These are phyloP conservation scores for Zoanthus sociatus DNA, from an alignment of 92 coral and sea anemone genomes.

Conservation along the genomic window DNA sequence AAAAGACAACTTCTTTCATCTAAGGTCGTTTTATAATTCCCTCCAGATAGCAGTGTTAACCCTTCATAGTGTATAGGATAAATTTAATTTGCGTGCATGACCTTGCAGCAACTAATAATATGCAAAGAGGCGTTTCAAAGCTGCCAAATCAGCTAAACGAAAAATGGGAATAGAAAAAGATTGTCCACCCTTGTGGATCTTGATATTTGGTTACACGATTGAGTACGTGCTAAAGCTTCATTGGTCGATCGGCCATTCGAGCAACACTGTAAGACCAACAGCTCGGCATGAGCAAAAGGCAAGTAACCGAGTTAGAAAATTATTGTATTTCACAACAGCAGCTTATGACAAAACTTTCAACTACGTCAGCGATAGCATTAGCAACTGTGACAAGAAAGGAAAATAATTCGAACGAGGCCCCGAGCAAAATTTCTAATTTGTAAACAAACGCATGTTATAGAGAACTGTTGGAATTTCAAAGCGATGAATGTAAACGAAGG, in stretches of 20 bases:
- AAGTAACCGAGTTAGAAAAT: neutral
- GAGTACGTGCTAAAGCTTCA: slow-evolving; percentile 52
- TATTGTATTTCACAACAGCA: too few species aligned
- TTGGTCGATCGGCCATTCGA: slow-evolving; percentile 21
- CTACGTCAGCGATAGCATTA: too few species aligned
- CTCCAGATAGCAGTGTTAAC: slow-evolving; percentile 62
- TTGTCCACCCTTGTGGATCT: slow-evolving; percentile 54
- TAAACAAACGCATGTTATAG: too few species aligned
- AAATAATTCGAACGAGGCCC: too few species aligned
- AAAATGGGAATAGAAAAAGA: slow-evolving; percentile 61
- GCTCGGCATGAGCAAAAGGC: neutral
- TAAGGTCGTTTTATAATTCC: slow-evolving; percentile 49
- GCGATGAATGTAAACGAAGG: too few species aligned
- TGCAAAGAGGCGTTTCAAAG: slow-evolving; percentile 51
- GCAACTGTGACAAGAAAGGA: too few species aligned
- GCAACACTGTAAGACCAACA: neutral
- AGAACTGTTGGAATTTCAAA: too few species aligned
- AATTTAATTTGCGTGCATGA: neutral
- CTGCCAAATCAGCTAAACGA: slow-evolving; percentile 50
- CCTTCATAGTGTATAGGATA: slow-evolving; percentile 52
- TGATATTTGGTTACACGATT: slow-evolving; percentile 60
- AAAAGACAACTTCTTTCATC: slow-evolving; percentile 36
- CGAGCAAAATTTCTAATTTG: too few species aligned
- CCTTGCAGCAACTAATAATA: slow-evolving; percentile 49
- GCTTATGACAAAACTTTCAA: too few species aligned